A percentile compares a stretch with the other conserved stretches of the same genome.
Conservation (phyloP, 2,797 vertebrate genomes). For the Diplodus puntazzo region DNA sequence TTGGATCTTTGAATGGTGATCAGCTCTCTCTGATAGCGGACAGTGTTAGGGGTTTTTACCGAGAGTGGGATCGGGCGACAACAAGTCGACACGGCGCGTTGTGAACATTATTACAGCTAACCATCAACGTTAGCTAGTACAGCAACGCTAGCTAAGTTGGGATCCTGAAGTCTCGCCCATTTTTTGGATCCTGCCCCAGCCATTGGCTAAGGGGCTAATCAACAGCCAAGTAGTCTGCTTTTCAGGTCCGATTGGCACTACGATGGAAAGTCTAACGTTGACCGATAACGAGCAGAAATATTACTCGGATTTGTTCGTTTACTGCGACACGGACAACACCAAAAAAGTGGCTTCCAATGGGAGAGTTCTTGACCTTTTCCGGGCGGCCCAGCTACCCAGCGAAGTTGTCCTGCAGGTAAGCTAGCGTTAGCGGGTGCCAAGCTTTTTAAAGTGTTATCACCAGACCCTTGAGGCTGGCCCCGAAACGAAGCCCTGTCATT, state of each 20-base stretch:
- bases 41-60: conserved; percentile 14
- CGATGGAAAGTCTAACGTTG: conserved; percentile 96
- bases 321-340: conserved; percentile 98
- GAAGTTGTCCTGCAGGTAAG: conserved; percentile 96
- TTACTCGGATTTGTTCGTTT: conserved; percentile 96
- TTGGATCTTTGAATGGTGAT: conserved; percentile 14
- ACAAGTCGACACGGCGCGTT: conserved; percentile 36
- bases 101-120: conserved; percentile 65
- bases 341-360: conserved; percentile 97
- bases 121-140: conserved; percentile 66
- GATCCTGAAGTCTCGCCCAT: conserved; percentile 80
- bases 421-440: conserved; percentile 33
- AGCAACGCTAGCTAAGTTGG: conserved; percentile 73
- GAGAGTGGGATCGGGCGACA: conserved; percentile 33
- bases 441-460: neutral
- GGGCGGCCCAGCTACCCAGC: conserved; percentile 96
- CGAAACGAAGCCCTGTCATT: neutral
- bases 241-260: conserved; percentile 59
- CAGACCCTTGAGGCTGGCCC: neutral
- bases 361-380: conserved; percentile 96
- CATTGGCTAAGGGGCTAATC: conserved; percentile 73
- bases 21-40: neutral
- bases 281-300: conserved; percentile 98
- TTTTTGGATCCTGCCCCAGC: conserved; percentile 74
- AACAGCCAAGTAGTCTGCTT: conserved; percentile 63